phyloP scores from a whole-genome alignment of 2,113 vertebrate genomes.

The Caretta caretta region DNA sequence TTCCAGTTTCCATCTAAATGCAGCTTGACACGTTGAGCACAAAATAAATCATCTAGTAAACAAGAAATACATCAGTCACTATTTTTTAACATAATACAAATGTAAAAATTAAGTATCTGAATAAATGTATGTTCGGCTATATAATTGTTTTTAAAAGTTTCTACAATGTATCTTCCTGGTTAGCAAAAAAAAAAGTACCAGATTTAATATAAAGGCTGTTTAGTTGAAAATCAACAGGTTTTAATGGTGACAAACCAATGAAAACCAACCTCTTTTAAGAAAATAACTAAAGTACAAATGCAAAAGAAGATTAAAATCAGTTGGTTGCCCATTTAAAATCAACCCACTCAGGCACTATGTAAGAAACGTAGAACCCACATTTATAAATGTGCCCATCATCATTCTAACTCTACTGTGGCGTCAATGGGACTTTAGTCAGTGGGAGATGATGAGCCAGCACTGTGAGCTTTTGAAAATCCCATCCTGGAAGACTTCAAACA shows the following conservation, averaged over 20 bases:
- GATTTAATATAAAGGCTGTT: background rate
- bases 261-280: background rate
- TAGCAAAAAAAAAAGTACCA: too few species aligned
- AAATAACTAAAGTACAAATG: background rate
- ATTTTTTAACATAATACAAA: too few species aligned
- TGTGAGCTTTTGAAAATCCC: background rate
- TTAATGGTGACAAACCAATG: background rate
- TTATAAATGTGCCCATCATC: background rate
- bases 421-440: background rate
- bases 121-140: too few species aligned
- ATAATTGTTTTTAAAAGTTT: too few species aligned
- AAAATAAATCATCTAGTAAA: background rate
- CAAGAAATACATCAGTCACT: too few species aligned
- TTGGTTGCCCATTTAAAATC: background rate
- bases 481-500: background rate
- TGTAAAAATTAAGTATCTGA: too few species aligned
- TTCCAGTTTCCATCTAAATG: background rate
- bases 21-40: background rate
- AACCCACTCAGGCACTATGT: background rate
- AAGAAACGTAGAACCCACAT: background rate
- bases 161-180: too few species aligned
- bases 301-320: background rate
- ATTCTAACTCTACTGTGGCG: background rate
- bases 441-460: background rate
- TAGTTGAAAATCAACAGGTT: background rate